A percentile compares a stretch with the other conserved stretches of the same genome.
Evolutionary conservation across 2,888 invertebrate species (phyloP).

Genomic region (Ennomos erosarius): DNA sequence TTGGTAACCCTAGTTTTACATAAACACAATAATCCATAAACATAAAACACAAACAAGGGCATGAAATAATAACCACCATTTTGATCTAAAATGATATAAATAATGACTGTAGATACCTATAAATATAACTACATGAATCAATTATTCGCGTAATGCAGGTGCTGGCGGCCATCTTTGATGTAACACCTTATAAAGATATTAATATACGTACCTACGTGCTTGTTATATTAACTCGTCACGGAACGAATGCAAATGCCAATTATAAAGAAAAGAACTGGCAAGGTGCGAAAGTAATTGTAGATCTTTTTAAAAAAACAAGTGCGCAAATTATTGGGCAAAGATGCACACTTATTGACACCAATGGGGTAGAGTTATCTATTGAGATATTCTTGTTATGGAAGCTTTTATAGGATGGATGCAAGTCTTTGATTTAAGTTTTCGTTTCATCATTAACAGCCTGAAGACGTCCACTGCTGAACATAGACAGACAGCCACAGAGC

Average conservation of each 20-base stretch:
- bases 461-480: too few relatives aligned
- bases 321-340: too few relatives aligned
- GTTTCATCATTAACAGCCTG: too few relatives aligned
- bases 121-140: too few relatives aligned
- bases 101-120: not conserved
- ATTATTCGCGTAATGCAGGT: slow-evolving; percentile 3
- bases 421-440: too few relatives aligned
- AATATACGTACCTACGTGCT: not conserved
- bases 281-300: not conserved
- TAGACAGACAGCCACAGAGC: too few relatives aligned
- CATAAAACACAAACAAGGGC: not conserved
- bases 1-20: not conserved
- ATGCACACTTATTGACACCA: too few relatives aligned
- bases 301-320: too few relatives aligned
- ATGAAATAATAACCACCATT: not conserved
- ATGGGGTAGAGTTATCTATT: too few relatives aligned
- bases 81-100: not conserved
- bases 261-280: not conserved
- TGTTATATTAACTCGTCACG: not conserved
- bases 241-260: not conserved
- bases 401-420: too few relatives aligned
- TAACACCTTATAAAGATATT: not conserved
- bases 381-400: too few relatives aligned
- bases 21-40: not conserved
- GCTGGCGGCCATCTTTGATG: slow-evolving; percentile 4